These are phyloP conservation scores for Pontoporia blainvillei DNA, from an alignment of 2,113 vertebrate species.

Conservation along the genomic window DNA sequence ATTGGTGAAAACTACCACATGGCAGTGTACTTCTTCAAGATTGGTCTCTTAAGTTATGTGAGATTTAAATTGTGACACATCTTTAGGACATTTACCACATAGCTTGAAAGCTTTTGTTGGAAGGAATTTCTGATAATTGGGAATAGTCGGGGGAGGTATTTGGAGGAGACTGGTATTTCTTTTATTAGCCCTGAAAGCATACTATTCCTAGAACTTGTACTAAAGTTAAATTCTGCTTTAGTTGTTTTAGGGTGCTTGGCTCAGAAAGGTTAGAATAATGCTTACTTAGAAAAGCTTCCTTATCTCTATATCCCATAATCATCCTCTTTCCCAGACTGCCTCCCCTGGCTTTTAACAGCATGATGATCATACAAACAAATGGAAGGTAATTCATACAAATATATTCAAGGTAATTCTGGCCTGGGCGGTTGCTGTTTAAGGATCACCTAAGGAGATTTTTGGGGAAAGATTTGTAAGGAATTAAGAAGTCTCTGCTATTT, in stretches of 20 bases:
- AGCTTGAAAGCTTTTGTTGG: not conserved
- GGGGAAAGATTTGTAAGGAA: not conserved
- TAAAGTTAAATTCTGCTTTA: conserved; percentile 30
- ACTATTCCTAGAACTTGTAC: not conserved
- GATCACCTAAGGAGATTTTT: not conserved
- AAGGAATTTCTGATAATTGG: conserved; percentile 16
- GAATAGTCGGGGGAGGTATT: not conserved
- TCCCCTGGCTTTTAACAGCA: not conserved
- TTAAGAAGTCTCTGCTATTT: not conserved
- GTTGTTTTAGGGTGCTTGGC: not conserved
- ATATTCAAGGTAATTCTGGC: not conserved
- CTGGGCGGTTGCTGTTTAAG: not conserved
- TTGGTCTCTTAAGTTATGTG: not conserved
- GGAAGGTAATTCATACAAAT: not conserved
- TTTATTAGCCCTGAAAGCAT: not conserved
- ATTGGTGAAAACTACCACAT: not conserved
- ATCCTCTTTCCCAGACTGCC: not conserved
- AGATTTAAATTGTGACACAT: not conserved
- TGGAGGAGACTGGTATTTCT: not conserved
- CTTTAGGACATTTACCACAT: not conserved
- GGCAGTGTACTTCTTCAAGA: not conserved
- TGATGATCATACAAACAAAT: not conserved
- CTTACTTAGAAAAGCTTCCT: not conserved
- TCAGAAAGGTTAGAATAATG: not conserved
- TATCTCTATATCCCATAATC: not conserved